Base-by-base conservation (phyloP, 2,888 invertebrate species). In the Melitaea athalia region DNA sequence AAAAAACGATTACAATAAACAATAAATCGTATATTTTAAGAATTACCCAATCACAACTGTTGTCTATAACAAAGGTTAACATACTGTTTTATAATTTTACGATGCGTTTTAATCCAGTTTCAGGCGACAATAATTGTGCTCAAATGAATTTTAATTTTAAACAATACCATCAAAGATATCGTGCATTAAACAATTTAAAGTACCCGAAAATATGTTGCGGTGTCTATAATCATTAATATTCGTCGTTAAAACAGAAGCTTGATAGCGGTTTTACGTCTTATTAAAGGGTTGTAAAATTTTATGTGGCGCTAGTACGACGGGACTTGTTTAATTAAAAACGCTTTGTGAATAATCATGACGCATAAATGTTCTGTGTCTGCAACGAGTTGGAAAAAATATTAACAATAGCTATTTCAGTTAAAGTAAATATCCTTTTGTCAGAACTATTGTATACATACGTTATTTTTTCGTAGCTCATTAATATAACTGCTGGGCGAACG, bases 271-370 rank as follows among this genome's bases (percentile, higher is more conserved):
- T 90, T 85, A 89, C 85, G 87, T 88, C 86, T 88, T 91, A 90
- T 89, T 91, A 92, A 92, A 91, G 92, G 91, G 91, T 92, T 92
- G 78, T 91, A 86, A 91, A 92, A 90, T 90, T 92, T 92, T 88
- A 92, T 88, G 87, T 84, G 77, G 77, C 84, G 79, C 79, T 81
- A 79, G 80, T 84, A 86, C 83, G 81, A 81, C 80, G 80, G 78
- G 80, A 80, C 80, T 84, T 83, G 82, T 86, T 89, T 92, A 92
- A 92, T 92, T 92, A 92, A 92, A 92, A 88, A 91, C 90, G 92
- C 80, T 84, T 81, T 85, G 81, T 85, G 92, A 90, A 92, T 92
- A 91, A 87, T 87, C 84, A 90, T 89, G 86, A 87, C 80, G 82
- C 79, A 82, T 85, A 83, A 86, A 87, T 83, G 86, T 83, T 82